Evolutionary conservation across 2,797 vertebrate genomes (phyloP), one percentile per base, ranked within the genome.

Genomic region (Australoheros facetus): DNA sequence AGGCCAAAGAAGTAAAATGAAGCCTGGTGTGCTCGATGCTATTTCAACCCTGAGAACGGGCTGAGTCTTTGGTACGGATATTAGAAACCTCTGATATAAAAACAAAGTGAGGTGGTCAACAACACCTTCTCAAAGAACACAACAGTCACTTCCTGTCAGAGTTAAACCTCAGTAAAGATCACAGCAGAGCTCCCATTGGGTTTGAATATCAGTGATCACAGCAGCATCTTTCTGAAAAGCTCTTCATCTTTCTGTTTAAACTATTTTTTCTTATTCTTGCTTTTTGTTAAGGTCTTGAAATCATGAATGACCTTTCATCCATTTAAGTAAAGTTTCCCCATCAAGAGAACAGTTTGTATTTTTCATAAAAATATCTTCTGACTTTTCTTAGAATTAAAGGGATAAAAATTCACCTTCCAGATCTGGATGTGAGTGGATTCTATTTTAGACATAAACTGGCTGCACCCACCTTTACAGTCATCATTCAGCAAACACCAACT

Each of bases 1-100:
- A 93, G 90, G 87, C 88, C 88, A 88, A 79, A 60, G 79, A 74
- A 56, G 82, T 87, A 60, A 91, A 89, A 80, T 4, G 79, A 91
- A 78, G 81, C 84, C 48, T n/a, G 1, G 26, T 64, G 75, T n/a
- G 57, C 57, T 75, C 0, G 58, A 55, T 19, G 55, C 80, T 85
- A 85, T 89, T 86, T 90, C 85, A 60, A 74, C 59, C 32, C 26
- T 26, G 2, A 12, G 6, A 26, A 51, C 3, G 1, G 56, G 37
- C 62, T 32, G 51, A 79, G 26, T 58, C 16, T 34, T 71, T 13
- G 19, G 10, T 21, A 14, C 7, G 34, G 21, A 32, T 26, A 12
- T 55, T 59, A 45, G 54, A 69, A 16, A 58, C n/a, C 21, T 59
- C 60, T 4, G 56, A 34, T 62, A 62, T 30, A 4, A 73, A 55